These are phyloP conservation scores for Chelidonichthys spinosus DNA, from an alignment of 2,797 vertebrate genomes.

Conservation along the genomic window DNA sequence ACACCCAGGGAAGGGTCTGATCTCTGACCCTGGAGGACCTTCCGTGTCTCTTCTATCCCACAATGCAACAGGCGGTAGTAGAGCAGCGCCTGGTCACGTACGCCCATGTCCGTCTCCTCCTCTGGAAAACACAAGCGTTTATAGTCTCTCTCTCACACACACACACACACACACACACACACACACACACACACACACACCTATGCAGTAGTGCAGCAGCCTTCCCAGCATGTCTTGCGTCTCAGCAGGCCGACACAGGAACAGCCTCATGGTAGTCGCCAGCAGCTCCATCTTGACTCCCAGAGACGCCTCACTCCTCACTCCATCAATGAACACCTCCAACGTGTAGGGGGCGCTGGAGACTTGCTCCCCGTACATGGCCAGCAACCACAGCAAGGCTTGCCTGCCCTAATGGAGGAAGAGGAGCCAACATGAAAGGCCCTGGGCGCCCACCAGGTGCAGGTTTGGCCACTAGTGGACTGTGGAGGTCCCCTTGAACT, in stretches of 20 bases:
- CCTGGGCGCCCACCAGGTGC: neutral
- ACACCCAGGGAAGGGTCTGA: conserved; percentile 92
- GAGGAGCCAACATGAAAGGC: neutral
- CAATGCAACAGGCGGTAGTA: conserved; percentile 92
- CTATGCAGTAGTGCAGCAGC: conserved; percentile 91
- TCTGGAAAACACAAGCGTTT: conserved; percentile 75
- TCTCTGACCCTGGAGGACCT: conserved; percentile 88
- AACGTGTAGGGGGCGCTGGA: conserved; percentile 90
- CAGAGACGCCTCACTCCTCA: conserved; percentile 87
- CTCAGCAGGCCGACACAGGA: conserved; percentile 92
- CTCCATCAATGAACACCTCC: conserved; percentile 90
- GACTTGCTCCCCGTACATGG: conserved; percentile 88
- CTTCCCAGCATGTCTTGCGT: conserved; percentile 94
- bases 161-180: neutral
- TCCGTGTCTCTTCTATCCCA: conserved; percentile 85
- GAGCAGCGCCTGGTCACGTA: conserved; percentile 92
- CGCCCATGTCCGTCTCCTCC: conserved; percentile 93
- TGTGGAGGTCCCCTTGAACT: no score
- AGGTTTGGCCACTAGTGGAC: no score
- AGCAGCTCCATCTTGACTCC: conserved; percentile 93
- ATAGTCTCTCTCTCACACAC: neutral
- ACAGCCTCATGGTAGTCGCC: conserved; percentile 88
- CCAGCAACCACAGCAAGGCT: conserved; percentile 94
- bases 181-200: conserved; percentile 71
- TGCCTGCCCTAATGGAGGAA: conserved; percentile 87